A percentile compares a stretch with the other conserved stretches of the same genome.
Conservation (phyloP, 2,888 invertebrate species). For the Tenthredo mesomela region DNA sequence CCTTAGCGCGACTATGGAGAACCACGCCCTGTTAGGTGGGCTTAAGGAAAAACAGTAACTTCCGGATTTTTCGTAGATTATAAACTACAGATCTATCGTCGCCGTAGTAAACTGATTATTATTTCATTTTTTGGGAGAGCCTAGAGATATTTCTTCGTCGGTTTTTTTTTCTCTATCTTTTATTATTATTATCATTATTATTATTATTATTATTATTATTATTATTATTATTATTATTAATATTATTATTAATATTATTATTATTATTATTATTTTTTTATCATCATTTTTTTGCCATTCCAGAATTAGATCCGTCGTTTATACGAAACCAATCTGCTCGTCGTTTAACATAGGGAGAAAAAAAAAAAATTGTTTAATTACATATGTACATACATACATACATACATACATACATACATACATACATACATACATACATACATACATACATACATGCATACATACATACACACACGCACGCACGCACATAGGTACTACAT, state of each 20-base stretch:
- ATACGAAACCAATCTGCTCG: slow-evolving; percentile 2
- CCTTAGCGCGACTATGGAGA: slow-evolving; percentile 75
- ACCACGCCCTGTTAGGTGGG: slow-evolving; percentile 73
- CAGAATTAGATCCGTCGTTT: slow-evolving; percentile 3
- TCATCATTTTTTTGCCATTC: slow-evolving; percentile 18
- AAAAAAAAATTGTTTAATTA: background rate
- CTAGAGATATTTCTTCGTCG: background rate
- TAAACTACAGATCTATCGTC: background rate
- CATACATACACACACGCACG: background rate
- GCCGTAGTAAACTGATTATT: slow-evolving; percentile 18
- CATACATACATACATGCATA: background rate
- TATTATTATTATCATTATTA: background rate
- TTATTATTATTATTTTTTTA: background rate
- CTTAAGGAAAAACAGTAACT: slow-evolving; percentile 76
- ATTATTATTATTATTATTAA: no score
- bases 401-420: no score
- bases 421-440: background rate
- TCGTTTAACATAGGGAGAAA: background rate
- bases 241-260: background rate
- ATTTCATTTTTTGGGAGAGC: background rate
- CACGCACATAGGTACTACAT: background rate
- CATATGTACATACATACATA: background rate
- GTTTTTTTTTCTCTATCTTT: background rate
- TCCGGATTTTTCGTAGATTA: background rate
- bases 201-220: background rate